Evolutionary conservation across 2,888 invertebrate species (phyloP).

Genomic region (Torymus texanus): DNA sequence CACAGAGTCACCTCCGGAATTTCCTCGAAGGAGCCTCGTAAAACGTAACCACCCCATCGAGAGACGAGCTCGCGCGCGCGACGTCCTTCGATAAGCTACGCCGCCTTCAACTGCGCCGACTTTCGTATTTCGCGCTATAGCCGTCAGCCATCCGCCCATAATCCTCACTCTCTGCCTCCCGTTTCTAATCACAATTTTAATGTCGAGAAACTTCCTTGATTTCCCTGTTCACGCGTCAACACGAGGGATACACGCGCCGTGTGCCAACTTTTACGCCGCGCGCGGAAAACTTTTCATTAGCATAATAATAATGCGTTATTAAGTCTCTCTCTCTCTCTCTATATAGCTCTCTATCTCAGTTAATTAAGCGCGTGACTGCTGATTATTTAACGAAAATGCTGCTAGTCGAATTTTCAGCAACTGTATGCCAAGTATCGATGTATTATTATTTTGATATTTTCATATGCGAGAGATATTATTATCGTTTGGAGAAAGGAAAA

Average conservation of each 20-base stretch:
- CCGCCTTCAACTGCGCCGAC: slow-evolving; percentile 16
- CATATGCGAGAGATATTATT: background rate
- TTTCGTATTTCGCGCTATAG: slow-evolving; percentile 12
- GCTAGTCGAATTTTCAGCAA: background rate
- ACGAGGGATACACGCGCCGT: slow-evolving; percentile 29
- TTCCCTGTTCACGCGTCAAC: slow-evolving; percentile 51
- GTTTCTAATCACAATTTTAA: slow-evolving; percentile 57
- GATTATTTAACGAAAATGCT: background rate
- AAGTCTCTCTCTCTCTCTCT: background rate
- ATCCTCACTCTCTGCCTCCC: slow-evolving; percentile 27
- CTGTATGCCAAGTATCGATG: too few species aligned
- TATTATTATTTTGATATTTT: too few species aligned
- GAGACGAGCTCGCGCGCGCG: slow-evolving; percentile 63
- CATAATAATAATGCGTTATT: slow-evolving; percentile 43
- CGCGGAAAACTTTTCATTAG: slow-evolving; percentile 34
- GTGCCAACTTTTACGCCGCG: slow-evolving; percentile 30
- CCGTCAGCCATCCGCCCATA: slow-evolving; percentile 9
- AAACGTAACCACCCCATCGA: slow-evolving; percentile 70
- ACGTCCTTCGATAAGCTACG: slow-evolving; percentile 65
- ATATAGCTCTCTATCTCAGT: slow-evolving; percentile 3
- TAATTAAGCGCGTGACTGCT: slow-evolving; percentile 17
- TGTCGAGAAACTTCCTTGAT: slow-evolving; percentile 52
- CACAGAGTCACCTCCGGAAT: slow-evolving; percentile 49
- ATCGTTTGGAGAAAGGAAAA: background rate
- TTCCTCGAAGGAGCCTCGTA: slow-evolving; percentile 69